These are phyloP conservation scores for Morone saxatilis DNA, from an alignment of 2,113 vertebrate species.

Conservation along the genomic window DNA sequence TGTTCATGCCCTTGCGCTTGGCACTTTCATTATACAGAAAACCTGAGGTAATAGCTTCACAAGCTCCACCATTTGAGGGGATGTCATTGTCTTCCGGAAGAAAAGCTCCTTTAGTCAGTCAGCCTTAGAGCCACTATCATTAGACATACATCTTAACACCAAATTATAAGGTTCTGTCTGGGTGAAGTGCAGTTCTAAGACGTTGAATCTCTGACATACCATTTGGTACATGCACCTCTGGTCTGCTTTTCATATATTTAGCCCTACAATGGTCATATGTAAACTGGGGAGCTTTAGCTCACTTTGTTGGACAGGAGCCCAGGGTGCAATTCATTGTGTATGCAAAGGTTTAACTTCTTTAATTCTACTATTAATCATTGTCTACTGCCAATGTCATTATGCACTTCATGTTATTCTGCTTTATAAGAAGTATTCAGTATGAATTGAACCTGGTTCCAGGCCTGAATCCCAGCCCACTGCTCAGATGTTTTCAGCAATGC, in stretches of 20 bases:
- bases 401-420: background rate
- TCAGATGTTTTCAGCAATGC: background rate
- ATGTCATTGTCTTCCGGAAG: constrained; percentile 41
- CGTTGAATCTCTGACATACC: background rate
- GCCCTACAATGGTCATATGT: background rate
- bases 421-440: background rate
- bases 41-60: constrained; percentile 43
- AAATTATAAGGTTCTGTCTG: constrained; percentile 35
- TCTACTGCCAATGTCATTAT: constrained; percentile 17
- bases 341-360: constrained; percentile 13
- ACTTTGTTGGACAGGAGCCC: constrained; percentile 36
- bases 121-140: constrained; percentile 37
- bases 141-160: constrained; percentile 44
- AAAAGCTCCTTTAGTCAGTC: constrained; percentile 45
- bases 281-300: constrained; percentile 21
- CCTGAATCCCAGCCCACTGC: background rate
- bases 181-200: background rate
- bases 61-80: constrained; percentile 20
- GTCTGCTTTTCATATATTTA: constrained; percentile 9
- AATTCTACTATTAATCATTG: constrained; percentile 56
- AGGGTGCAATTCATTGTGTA: constrained; percentile 45
- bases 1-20: constrained; percentile 53
- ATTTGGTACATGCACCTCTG: background rate
- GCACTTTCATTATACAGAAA: constrained; percentile 51
- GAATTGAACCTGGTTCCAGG: background rate